These are phyloP conservation scores for Misgurnus anguillicaudatus DNA, from an alignment of 2,113 vertebrate species.

Conservation along the genomic window DNA sequence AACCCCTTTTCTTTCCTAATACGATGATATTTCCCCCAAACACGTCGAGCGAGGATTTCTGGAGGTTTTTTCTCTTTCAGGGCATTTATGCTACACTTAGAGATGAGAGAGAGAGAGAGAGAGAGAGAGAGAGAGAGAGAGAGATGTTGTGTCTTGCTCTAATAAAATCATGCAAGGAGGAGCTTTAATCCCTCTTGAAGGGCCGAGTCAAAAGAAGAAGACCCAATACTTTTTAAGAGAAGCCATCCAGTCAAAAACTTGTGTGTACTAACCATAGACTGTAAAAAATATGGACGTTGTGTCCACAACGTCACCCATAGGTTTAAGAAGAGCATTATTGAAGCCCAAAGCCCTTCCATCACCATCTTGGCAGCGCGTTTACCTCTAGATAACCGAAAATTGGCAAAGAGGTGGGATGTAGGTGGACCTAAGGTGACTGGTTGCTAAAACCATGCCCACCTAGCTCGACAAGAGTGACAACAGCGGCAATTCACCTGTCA, in stretches of 20 bases:
- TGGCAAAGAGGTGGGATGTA: no score
- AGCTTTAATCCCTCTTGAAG: conserved; percentile 73
- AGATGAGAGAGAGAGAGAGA: conserved; percentile 51
- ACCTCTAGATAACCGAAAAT: no score
- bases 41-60: conserved; percentile 61
- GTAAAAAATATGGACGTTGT: neutral
- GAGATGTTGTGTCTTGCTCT: conserved; percentile 57
- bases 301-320: no score
- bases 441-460: no score
- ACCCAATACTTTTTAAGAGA: conserved; percentile 66
- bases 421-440: no score
- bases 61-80: conserved; percentile 48
- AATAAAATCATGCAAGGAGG: conserved; percentile 71
- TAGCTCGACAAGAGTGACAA: no score
- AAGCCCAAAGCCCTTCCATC: no score
- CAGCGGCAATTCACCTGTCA: no score
- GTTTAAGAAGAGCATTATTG: no score
- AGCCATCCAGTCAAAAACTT: conserved; percentile 61
- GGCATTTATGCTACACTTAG: conserved; percentile 62
- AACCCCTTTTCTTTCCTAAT: conserved; percentile 63
- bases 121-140: conserved; percentile 10
- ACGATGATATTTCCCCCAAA: conserved; percentile 35
- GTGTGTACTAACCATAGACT: conserved; percentile 2
- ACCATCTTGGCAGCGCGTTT: no score
- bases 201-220: conserved; percentile 66